Base-by-base conservation (phyloP, 1,140 invertebrate species). In the Gryon sp. region DNA sequence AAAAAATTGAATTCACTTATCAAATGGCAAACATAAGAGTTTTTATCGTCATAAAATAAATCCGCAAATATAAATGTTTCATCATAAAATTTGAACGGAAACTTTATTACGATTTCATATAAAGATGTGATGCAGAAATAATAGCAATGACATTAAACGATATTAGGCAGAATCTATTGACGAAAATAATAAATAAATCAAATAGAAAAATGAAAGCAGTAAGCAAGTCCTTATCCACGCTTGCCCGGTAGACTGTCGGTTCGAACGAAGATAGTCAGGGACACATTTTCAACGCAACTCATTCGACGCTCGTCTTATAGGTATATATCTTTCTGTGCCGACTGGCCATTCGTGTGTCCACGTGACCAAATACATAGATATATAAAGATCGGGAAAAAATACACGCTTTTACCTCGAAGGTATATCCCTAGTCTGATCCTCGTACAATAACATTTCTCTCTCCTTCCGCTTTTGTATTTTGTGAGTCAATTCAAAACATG, bases 401-500 rank as follows among this genome's bases (percentile, higher is more conserved):
- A 87, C 78, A 81, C 82, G 77, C 41, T 81, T 82, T 84, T 78
- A 83, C 80, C 82, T 80, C 74, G 77, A 76, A 84, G 79, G 80
- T 83, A 82, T 83, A 84, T 83, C 77, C 75, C 66, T 74, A 65
- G 65, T 76, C 70, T 86, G 78, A 83, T 83, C 80, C 82, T 78
- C 77, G 78, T 86, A 89, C 85, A 88, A 88, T 88, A 89, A 88
- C 84, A 89, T 88, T 85, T 83, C 83, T 87, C n/a, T n/a, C 83
- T 83, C 79, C 79, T 86, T 87, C 83, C 84, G 83, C 82, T 88
- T 86, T 88, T 87, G 82, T 87, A 84, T 86, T 89, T 88, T 89
- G 87, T 89, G 82, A 89, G 87, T 89, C 87, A 89, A 88, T 89
- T 83, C 83, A 82, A 88, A 88, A 89, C 87, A 89, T 88, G 87